Base-by-base conservation (phyloP, 2,888 invertebrate genomes). In the Orthosia gracilis region DNA sequence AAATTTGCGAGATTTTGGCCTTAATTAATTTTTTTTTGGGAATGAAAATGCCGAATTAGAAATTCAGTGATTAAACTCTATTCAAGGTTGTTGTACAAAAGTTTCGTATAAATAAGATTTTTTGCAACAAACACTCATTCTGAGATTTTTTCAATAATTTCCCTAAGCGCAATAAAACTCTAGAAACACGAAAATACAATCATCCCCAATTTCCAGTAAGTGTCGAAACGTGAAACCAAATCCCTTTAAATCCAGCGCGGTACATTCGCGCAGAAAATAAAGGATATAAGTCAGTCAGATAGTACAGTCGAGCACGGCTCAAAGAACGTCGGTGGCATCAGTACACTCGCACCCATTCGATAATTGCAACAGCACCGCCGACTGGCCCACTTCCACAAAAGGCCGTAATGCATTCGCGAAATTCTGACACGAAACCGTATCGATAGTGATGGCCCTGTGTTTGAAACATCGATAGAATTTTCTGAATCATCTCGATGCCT, bases 341-440 rank as follows among this genome's bases (percentile, higher is more conserved):
- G 85, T 88, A 88, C 87, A 87, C 86, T 77, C 86, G 87, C 85
- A 84, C 85, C 88, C 87, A 88, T 91, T 90, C 88, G 85, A 89
- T 92, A 91, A 91, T 91, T 92, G 91, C 89, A 87, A 87, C 87
- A 87, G 85, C 80, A 84, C 85, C 81, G 83, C 82, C 86, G 82
- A 87, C 88, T 91, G 91, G 86, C 91, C 89, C 87, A 91, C 83
- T 91, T 89, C 88, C 87, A 89, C 88, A 89, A 89, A 89, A 90
- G 88, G 87, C 88, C 80, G 86, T 89, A 90, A 91, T 91, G 91
- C 91, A 90, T 92, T 91, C 88, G 88, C 88, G 80, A 89, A 91
- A 90, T 90, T 91, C 88, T 86, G 88, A 86, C 86, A 85, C 86
- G 80, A 85, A 81, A 83, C 85, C 68, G 68, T 85, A 87, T 85